A percentile compares a stretch with the other conserved stretches of the same genome.
Conservation (phyloP, 92 coral and sea anemone species). For the Parazoanthus darwini region DNA sequence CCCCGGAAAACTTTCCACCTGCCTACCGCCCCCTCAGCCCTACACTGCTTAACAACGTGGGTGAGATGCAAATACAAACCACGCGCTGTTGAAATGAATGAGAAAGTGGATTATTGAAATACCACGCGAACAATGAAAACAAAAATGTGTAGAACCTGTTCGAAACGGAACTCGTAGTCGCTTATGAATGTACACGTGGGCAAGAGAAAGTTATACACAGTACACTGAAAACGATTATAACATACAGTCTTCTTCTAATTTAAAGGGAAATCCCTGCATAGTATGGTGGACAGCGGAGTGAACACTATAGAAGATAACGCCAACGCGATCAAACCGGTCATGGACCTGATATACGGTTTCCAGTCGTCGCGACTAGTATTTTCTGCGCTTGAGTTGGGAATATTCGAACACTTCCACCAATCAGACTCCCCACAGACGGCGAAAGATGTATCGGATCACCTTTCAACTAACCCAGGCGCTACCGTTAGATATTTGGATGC, state of each 20-base stretch:
- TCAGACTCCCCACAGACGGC: conserved; percentile 27
- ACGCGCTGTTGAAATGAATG: conserved; percentile 28
- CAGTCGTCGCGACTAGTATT: conserved; percentile 43
- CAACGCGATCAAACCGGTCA: not conserved
- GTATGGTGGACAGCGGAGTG: conserved; percentile 21
- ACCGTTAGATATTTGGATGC: conserved; percentile 35
- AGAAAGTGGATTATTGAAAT: conserved; percentile 30
- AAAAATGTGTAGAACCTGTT: conserved; percentile 15
- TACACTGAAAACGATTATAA: not conserved
- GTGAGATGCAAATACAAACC: conserved; percentile 26
- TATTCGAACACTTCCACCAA: conserved; percentile 28
- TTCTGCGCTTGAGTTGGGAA: conserved; percentile 29
- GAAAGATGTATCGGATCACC: conserved; percentile 17
- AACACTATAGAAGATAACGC: conserved; percentile 22
- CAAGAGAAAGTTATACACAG: not conserved
- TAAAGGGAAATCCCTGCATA: not conserved
- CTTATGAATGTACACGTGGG: conserved; percentile 21
- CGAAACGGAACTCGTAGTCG: conserved; percentile 26
- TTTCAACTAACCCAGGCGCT: conserved; percentile 26
- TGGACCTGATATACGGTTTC: conserved; percentile 39
- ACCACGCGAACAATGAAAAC: conserved; percentile 25
- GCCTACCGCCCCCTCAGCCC: not conserved
- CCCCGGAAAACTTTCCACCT: conserved; percentile 9
- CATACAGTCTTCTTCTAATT: not conserved
- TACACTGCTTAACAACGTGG: conserved; percentile 15